Evolutionary conservation across 2,797 vertebrate species (phyloP), one percentile per base, ranked within the genome.

Genomic region (Linurgus olivaceus): DNA sequence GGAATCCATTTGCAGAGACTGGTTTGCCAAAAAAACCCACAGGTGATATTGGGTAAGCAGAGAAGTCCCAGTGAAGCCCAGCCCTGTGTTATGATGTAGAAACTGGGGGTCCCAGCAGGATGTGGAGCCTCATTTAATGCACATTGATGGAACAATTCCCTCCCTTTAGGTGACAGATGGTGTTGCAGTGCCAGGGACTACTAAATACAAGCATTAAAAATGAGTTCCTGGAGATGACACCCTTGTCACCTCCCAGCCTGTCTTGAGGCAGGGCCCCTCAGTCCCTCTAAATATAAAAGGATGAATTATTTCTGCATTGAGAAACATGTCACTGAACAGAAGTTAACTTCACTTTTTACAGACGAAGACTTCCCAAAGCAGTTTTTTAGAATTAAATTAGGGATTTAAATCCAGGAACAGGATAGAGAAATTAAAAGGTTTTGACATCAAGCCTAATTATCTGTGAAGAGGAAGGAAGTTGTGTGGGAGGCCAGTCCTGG

Each of bases 41-140:
- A 18, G 18, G 54, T 40, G 52, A 1, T 26, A 10, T 13, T 28
- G 61, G 62, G 55, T 24, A 18, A 51, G 79, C 37, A 47, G 72
- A 42, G 61, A n/a, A 37, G 54, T 17, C 11, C n/a, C 5, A 15
- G 55, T 11, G 40, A 59, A 68, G 37, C 26, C 25, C 47, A 68
- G 6, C 17, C 38, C 40, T 24, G 25, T 1, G 2, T 13, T 28
- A 1, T 6, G 51, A 14, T 7, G 5, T 17, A 11, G 44, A 29
- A 86, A 16, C 33, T 4, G 6, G 5, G 20, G 28, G 8, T 61
- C 58, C n/a, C n/a, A 21, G 38, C 0, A 40, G 57, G 42, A 6
- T 20, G 16, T 14, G 66, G 66, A 65, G 15, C 73, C 54, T 72
- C 40, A 1, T 47, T 44, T 50, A 47, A 44, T 13, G 26, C 18